Evolutionary conservation across 2,797 vertebrate genomes (phyloP).

Genomic region (Ptychobarbus kaznakovi): DNA sequence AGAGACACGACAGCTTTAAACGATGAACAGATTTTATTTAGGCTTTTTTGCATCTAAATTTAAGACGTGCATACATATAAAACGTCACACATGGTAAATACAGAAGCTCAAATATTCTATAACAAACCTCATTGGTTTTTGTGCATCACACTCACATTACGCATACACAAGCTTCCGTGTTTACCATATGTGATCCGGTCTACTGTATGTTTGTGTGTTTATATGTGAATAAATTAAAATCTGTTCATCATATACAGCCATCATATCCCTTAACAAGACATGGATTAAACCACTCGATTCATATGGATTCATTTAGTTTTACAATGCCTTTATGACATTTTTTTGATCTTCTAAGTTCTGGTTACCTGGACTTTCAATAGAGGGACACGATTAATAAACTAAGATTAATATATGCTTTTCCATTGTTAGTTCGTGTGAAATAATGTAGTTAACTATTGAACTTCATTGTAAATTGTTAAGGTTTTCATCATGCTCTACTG

Average conservation of each 20-base stretch:
- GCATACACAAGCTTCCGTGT: background rate
- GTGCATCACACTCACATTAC: background rate
- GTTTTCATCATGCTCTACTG: background rate
- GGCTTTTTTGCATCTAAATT: background rate
- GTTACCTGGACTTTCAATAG: background rate
- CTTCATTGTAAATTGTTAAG: background rate
- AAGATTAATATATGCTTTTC: background rate
- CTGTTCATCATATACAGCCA: background rate
- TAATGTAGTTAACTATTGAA: background rate
- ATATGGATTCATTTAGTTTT: background rate
- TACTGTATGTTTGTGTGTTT: background rate
- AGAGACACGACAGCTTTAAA: background rate
- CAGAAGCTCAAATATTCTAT: background rate
- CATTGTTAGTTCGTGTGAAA: background rate
- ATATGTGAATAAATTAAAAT: slow-evolving; percentile 3
- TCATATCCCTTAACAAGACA: background rate
- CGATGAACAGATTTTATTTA: background rate
- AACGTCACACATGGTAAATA: background rate
- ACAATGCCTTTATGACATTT: background rate
- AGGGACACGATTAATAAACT: background rate
- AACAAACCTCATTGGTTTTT: background rate
- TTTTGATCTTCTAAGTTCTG: background rate
- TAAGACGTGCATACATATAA: background rate
- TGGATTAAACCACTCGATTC: background rate
- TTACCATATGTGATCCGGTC: background rate